Base-by-base conservation (phyloP, 2,888 invertebrate genomes). In the Drosophila dives region DNA sequence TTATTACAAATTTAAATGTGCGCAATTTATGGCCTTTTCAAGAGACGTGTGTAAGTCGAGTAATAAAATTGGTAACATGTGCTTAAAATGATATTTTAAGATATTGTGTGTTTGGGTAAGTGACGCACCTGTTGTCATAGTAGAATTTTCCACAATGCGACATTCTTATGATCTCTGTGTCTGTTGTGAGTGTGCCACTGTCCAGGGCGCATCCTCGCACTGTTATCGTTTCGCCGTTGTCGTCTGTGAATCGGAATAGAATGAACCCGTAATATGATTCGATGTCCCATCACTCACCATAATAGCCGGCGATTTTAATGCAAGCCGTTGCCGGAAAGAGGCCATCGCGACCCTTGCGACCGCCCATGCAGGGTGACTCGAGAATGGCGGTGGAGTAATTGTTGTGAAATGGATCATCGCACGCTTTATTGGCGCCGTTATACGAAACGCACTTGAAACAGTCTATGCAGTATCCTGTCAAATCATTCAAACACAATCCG, bases 381-480 rank as follows among this genome's bases (percentile, higher is more conserved):
- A 97, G 94, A 93, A 98, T 96, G 81, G 95, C 95, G 65, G 95
- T 94, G 2, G 97, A 97, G 89, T 96, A 97, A 93, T 98, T 98
- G 93, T 98, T 98, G 93, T 98, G 98, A 93, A 98, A 98, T 0
- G 98, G 98, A 93, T 99, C 99, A 92, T 99, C 99, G 92, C 99
- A 98, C 0, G 97, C 95, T 62, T 79, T 95, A 92, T 98, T 97
- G 86, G 95, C 95, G 32, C 97, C 96, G 92, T 98, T 97, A 93
- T 97, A 95, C 0, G 99, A 99, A 55, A 98, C 97, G 92, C 99
- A 99, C 93, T 98, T 98, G 94, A 99, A 99, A 92, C 99, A 99
- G 93, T 99, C 99, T 91, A 99, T 98, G 62, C 95, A 94, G 76
- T 93, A 92, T 23, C 94, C 95, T 95, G 90, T 32, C 11, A 33